Evolutionary conservation across 2,113 vertebrate species (phyloP).

Genomic region (Ellobius talpinus): DNA sequence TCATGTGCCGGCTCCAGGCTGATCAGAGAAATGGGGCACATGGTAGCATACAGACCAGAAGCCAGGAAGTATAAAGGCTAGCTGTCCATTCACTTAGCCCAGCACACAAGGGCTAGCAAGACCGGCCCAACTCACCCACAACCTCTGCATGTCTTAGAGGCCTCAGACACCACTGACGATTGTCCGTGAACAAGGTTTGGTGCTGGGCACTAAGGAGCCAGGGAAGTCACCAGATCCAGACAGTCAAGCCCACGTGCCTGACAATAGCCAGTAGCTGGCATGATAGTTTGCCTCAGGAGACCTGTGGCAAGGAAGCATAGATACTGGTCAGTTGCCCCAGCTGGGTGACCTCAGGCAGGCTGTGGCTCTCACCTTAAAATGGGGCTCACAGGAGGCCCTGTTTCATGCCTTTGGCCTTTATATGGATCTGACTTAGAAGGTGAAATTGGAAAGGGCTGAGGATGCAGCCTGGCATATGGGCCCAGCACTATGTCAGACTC

Average conservation of each 20-base stretch:
- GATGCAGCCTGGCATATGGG: not conserved
- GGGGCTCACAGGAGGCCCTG: not conserved
- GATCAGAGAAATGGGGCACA: slow-evolving; percentile 79
- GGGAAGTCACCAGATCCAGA: not conserved
- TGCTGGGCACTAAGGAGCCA: not conserved
- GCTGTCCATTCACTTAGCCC: slow-evolving; percentile 43
- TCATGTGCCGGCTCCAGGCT: slow-evolving; percentile 81
- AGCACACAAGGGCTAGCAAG: not conserved
- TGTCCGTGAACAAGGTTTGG: not conserved
- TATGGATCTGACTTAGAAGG: not conserved
- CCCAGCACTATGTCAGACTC: not conserved
- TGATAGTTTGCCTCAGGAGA: not conserved
- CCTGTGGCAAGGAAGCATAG: not conserved
- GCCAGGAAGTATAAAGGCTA: slow-evolving; percentile 70
- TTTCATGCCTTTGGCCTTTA: not conserved
- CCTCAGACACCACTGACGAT: not conserved
- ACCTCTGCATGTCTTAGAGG: not conserved
- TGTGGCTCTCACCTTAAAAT: not conserved
- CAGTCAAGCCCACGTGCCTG: not conserved
- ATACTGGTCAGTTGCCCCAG: not conserved
- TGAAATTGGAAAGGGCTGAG: not conserved
- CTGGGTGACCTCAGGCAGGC: not conserved
- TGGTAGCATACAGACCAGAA: slow-evolving; percentile 76
- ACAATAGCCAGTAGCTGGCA: not conserved
- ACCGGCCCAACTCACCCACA: not conserved